Percentiles rank a stretch among this genome's conserved stretches.
phyloP scores from a whole-genome alignment of 2,888 invertebrate species.

The Argyresthia albistria region DNA sequence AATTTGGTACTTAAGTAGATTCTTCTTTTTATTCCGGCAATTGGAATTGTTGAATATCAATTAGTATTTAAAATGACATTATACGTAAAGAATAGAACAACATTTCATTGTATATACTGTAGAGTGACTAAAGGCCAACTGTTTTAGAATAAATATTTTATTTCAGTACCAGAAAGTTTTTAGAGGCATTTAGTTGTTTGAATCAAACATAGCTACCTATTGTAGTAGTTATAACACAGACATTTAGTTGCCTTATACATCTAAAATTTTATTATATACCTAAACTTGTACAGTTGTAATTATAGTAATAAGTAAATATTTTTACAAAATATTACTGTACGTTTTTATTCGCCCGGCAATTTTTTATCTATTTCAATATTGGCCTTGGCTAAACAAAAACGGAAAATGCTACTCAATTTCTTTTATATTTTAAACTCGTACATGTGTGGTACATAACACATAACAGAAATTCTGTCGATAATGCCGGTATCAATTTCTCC shows the following conservation, averaged over 20 bases:
- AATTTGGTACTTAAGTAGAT: not conserved
- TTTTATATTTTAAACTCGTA: too few species aligned
- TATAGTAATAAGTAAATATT: constrained; percentile 52
- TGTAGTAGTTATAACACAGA: too few species aligned
- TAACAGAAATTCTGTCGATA: too few species aligned
- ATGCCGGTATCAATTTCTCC: too few species aligned
- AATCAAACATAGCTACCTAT: not conserved
- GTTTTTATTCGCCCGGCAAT: not conserved
- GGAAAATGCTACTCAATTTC: too few species aligned
- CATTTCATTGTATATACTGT: not conserved
- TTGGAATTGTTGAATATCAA: not conserved
- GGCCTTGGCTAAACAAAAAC: too few species aligned
- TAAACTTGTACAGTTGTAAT: not conserved
- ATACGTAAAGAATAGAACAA: not conserved
- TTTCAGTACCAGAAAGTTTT: not conserved
- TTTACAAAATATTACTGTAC: constrained; percentile 25
- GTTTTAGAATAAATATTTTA: not conserved
- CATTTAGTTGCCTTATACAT: too few species aligned
- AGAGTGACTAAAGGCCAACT: not conserved
- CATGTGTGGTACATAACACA: too few species aligned
- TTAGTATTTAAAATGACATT: not conserved
- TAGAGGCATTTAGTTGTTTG: not conserved
- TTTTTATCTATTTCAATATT: too few species aligned
- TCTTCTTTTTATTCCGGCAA: not conserved
- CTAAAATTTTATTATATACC: too few species aligned